A percentile compares a stretch with the other conserved stretches of the same genome.
Evolutionary conservation across 2,797 vertebrate species (phyloP).

Genomic region (Bradypus variegatus): DNA sequence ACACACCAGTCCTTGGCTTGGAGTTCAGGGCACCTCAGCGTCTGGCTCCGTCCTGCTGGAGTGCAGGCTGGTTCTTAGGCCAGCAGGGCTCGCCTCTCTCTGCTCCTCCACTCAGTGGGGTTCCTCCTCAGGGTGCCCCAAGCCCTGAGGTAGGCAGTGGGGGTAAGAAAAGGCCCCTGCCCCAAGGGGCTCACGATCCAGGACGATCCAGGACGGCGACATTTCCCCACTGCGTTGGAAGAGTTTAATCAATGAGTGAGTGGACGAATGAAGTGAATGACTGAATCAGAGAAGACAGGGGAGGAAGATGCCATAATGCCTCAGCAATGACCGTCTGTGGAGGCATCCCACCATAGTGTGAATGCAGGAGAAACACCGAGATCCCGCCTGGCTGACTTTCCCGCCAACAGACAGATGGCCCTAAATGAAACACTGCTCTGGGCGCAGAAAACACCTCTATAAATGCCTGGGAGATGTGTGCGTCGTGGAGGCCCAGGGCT

Average conservation of each 20-base stretch:
- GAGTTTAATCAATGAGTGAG: not conserved
- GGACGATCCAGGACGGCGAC: not conserved
- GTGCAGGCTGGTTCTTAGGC: not conserved
- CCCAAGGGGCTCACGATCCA: not conserved
- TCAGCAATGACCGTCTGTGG: not conserved
- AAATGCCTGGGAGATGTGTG: not conserved
- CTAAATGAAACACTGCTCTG: not conserved
- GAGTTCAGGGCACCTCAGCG: too few relatives aligned
- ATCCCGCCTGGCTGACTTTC: not conserved
- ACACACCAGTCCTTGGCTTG: not conserved
- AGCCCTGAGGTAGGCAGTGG: not conserved
- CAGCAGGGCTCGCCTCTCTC: not conserved
- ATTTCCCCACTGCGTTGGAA: not conserved
- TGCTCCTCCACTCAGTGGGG: too few relatives aligned
- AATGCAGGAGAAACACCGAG: too few relatives aligned
- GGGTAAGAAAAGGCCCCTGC: not conserved
- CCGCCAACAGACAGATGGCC: not conserved
- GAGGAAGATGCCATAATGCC: not conserved
- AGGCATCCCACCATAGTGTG: not conserved
- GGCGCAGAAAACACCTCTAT: not conserved
- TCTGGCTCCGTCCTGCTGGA: not conserved
- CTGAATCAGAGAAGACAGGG: not conserved
- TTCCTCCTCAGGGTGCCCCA: not conserved
- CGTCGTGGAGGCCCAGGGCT: not conserved
- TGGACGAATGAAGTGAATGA: too few relatives aligned